Evolutionary conservation across 2,888 invertebrate genomes (phyloP).

Genomic region (Trichopoda pennipes): DNA sequence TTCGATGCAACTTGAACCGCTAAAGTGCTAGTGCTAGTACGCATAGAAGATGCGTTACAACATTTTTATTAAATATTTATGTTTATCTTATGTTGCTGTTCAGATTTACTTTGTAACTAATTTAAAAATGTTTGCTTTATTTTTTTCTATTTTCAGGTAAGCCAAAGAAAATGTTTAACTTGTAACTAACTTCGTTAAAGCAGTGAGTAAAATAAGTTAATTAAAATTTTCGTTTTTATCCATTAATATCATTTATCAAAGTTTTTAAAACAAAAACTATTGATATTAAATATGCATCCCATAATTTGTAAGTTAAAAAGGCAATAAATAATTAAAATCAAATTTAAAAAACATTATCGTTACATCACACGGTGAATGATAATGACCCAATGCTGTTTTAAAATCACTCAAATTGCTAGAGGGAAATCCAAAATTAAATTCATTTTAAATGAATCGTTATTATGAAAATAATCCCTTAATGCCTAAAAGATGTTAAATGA

Average conservation of each 20-base stretch:
- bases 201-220: background rate
- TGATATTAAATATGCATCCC: too few relatives aligned
- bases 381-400: background rate
- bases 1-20: too few relatives aligned
- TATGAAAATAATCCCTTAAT: conserved; percentile 47
- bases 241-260: too few relatives aligned
- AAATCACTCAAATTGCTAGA: background rate
- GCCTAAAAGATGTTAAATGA: conserved; percentile 16
- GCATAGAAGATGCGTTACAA: too few relatives aligned
- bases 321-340: background rate
- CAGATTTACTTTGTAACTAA: background rate
- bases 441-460: conserved; percentile 33
- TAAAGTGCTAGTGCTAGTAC: too few relatives aligned
- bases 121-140: background rate
- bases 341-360: background rate
- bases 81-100: too few relatives aligned
- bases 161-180: background rate
- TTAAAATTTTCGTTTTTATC: too few relatives aligned
- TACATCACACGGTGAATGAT: background rate
- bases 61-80: too few relatives aligned
- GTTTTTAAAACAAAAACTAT: too few relatives aligned
- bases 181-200: background rate
- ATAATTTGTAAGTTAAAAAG: too few relatives aligned
- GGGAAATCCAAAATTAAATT: conserved; percentile 4
- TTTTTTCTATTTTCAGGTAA: background rate